Evolutionary conservation across 1,140 invertebrate species (phyloP), one percentile per base, ranked within the genome.

Genomic region (Aricia agestis): DNA sequence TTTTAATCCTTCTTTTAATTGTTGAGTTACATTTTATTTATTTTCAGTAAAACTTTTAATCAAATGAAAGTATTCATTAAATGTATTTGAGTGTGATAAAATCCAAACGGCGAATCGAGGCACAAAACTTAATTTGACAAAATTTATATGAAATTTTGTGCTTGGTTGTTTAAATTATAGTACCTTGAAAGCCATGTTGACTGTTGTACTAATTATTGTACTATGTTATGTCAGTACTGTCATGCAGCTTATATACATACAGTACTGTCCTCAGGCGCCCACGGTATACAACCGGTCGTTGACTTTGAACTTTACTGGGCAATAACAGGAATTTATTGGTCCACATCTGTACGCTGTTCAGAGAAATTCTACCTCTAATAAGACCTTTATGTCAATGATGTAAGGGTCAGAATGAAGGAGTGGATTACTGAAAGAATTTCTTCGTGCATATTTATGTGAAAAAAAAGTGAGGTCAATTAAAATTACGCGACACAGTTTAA

Each of bases 271-370:
- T 11, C 45, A 15, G 45, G 45, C 45, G 4, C 7, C 7, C 45
- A 52, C 42, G 32, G 36, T 10, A 15, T 52, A 52, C 11, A 52
- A 52, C 45, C 45, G 45, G 45, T 52, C 45, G 45, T 3, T 52
- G 45, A 15, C 45, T 52, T 52, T 52, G 45, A 52, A 52, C 45
- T 52, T 52, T 52, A 52, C 10, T 52, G 11, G 5, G 45, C 45
- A 52, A 15, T 52, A 52, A 52, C 45, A 52, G 45, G 45, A 52
- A 52, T 52, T 52, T 52, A 52, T 52, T 52, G 45, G 45, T 52
- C 45, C 45, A 52, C 45, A 52, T 52, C 45, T 9, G 45, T 1
- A 52, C 13, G 2, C 1, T 5, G 36, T 36, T 36, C 9, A 7
- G 5, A 36, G 36, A 7, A 36, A 36, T 36, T 36, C 2, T 36